Conservation (phyloP, 1,140 invertebrate genomes). For the Heterodera schachtii region DNA sequence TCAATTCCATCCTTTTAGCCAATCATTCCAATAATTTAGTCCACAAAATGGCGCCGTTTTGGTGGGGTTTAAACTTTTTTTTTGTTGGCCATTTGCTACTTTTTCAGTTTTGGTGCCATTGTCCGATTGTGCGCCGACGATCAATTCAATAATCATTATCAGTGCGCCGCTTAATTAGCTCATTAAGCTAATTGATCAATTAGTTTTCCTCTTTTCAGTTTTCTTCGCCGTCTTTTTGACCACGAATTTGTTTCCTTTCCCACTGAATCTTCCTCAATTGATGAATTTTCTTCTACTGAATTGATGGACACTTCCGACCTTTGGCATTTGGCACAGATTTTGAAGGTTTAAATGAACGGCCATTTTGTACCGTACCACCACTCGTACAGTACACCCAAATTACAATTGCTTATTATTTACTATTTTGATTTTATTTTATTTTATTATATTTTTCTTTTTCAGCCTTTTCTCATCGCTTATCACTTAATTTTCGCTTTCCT, state of each 20-base stretch:
- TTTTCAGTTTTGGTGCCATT: background rate
- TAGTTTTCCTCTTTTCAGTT: background rate
- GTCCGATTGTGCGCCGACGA: background rate
- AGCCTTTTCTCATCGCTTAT: conserved; percentile 19
- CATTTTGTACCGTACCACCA: background rate
- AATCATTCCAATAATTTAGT: background rate
- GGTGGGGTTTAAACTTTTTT: background rate
- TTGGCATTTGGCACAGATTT: background rate
- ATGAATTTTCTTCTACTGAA: background rate
- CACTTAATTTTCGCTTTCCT: conserved; percentile 17
- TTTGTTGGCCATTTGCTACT: background rate
- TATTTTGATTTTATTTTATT: background rate
- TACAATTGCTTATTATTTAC: background rate
- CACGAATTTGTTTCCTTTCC: background rate
- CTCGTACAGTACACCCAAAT: no score
- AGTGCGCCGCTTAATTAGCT: no score
- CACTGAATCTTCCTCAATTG: background rate
- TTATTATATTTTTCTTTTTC: conserved; percentile 5
- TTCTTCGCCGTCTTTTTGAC: background rate
- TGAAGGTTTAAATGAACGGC: background rate
- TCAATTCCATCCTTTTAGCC: background rate
- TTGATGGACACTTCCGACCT: background rate
- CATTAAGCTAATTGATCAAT: background rate
- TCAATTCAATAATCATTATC: conserved; percentile 5
- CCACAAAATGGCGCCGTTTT: conserved; percentile 1